Conservation (phyloP, 2,113 vertebrate genomes). For the Anoplopoma fimbria region DNA sequence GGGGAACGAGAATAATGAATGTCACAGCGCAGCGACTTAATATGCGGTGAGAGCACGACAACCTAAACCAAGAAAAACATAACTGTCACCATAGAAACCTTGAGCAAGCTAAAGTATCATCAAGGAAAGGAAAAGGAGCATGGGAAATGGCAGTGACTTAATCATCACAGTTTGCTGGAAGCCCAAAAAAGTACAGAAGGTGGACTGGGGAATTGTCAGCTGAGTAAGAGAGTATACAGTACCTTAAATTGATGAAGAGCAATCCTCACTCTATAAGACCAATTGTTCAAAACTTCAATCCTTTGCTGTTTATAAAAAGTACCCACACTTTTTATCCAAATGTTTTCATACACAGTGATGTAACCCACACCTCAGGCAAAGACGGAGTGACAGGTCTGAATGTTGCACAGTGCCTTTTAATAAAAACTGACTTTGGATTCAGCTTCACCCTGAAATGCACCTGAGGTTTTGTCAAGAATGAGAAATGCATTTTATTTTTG, state of each 20-base stretch:
- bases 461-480: conserved; percentile 26
- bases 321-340: not conserved
- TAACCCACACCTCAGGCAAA: conserved; percentile 17
- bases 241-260: not conserved
- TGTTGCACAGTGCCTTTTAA: conserved; percentile 6
- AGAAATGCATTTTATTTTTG: conserved; percentile 21
- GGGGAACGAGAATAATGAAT: not conserved
- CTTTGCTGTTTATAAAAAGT: not conserved
- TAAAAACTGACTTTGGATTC: conserved; percentile 26
- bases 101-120: conserved; percentile 14
- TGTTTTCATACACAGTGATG: not conserved
- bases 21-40: not conserved
- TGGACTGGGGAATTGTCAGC: conserved; percentile 26
- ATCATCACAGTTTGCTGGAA: conserved; percentile 16
- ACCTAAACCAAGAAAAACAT: not conserved
- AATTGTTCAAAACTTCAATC: conserved; percentile 20
- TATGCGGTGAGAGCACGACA: not conserved
- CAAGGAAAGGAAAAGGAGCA: not conserved
- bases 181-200: conserved; percentile 8
- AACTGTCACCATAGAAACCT: not conserved
- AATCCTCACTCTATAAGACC: not conserved
- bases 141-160: not conserved
- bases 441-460: conserved; percentile 15
- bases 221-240: not conserved
- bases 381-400: conserved; percentile 6